Evolutionary conservation across 2,888 invertebrate genomes (phyloP).

Genomic region (Eucera pruinosa): DNA sequence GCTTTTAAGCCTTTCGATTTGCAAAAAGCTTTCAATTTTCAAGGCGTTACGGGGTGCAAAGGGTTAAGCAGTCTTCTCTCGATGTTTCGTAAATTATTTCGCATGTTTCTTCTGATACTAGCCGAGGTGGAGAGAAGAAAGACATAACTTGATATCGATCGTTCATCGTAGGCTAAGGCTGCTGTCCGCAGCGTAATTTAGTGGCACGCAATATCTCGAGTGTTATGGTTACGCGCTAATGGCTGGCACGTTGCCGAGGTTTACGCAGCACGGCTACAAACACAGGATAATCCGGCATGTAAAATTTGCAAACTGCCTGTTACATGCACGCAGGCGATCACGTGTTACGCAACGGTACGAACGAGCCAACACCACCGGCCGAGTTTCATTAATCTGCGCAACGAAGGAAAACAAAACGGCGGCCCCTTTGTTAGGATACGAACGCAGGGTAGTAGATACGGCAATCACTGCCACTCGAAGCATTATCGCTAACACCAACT

Average conservation of each 20-base stretch:
- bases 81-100: no score
- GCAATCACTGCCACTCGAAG: no score
- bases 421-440: no score
- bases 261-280: slow-evolving; percentile 15
- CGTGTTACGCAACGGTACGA: neutral
- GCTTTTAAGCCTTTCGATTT: no score
- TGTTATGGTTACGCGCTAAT: slow-evolving; percentile 53
- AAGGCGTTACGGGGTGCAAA: no score
- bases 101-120: no score
- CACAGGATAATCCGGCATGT: slow-evolving; percentile 21
- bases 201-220: slow-evolving; percentile 36
- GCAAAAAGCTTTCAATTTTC: no score
- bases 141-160: slow-evolving; percentile 54
- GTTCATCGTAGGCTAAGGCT: slow-evolving; percentile 33
- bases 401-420: neutral
- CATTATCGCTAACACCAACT: no score
- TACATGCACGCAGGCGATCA: slow-evolving; percentile 18
- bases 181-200: slow-evolving; percentile 27
- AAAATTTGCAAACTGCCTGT: slow-evolving; percentile 31
- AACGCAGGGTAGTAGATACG: no score
- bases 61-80: no score
- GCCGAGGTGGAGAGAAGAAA: no score
- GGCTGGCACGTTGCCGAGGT: slow-evolving; percentile 33
- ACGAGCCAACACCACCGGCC: no score
- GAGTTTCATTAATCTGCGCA: slow-evolving; percentile 1